Conservation (phyloP, 2,888 invertebrate species). For the Autographa gamma region DNA sequence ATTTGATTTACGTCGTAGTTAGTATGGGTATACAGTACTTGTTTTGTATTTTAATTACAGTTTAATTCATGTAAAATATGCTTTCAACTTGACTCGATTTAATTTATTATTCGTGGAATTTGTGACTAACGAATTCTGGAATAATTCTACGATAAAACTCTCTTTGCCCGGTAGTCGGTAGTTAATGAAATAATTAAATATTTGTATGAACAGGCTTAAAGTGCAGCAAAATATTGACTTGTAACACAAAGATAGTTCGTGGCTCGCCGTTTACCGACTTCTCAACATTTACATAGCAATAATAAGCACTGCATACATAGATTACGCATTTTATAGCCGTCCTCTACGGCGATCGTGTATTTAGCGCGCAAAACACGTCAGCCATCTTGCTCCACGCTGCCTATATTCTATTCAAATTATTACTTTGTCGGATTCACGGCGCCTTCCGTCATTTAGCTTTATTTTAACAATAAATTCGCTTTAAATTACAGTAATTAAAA, state of each 20-base stretch:
- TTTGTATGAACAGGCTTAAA: neutral
- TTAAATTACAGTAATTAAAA: neutral
- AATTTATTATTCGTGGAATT: neutral
- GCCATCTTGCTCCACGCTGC: slow-evolving; percentile 54
- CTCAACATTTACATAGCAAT: slow-evolving; percentile 42
- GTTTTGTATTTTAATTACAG: too few species aligned
- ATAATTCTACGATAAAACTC: neutral
- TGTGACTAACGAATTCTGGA: neutral
- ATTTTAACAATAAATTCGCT: slow-evolving; percentile 9
- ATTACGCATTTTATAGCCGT: slow-evolving; percentile 45
- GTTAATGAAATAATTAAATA: neutral
- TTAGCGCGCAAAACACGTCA: slow-evolving; percentile 40
- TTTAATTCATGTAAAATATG: too few species aligned
- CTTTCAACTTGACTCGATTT: too few species aligned
- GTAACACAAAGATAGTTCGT: slow-evolving; percentile 22
- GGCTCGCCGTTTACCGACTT: slow-evolving; percentile 24
- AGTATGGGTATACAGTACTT: too few species aligned
- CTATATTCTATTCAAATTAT: slow-evolving; percentile 48
- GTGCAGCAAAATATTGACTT: slow-evolving; percentile 17
- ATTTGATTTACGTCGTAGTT: neutral
- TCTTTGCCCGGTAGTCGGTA: neutral
- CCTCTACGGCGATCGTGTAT: slow-evolving; percentile 24
- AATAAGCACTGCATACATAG: slow-evolving; percentile 38
- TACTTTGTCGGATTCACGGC: slow-evolving; percentile 23
- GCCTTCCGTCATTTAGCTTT: slow-evolving; percentile 33